Conservation (phyloP, 2,888 invertebrate genomes). For the Athalia cordata region DNA sequence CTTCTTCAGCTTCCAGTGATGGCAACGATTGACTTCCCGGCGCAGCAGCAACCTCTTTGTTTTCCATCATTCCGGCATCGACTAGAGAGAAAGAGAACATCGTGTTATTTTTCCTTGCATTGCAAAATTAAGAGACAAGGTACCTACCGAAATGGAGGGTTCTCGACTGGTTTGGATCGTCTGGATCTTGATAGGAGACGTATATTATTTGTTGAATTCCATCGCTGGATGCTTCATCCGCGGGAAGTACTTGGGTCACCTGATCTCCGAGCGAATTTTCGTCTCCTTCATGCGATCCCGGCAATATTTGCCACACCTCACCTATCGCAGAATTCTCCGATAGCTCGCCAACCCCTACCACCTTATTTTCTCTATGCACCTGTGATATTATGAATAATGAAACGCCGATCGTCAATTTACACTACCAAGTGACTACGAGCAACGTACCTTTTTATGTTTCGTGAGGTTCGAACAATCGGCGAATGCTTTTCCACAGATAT, state of each 20-base stretch:
- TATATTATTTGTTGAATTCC: slow-evolving; percentile 74
- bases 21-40: slow-evolving; percentile 59
- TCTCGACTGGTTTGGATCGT: slow-evolving; percentile 70
- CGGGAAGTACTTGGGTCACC: slow-evolving; percentile 64
- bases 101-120: not conserved
- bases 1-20: slow-evolving; percentile 58
- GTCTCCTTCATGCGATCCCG: slow-evolving; percentile 60
- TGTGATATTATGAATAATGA: slow-evolving; percentile 46
- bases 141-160: slow-evolving; percentile 69
- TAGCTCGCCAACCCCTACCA: slow-evolving; percentile 55
- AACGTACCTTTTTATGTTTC: slow-evolving; percentile 79
- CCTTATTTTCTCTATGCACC: slow-evolving; percentile 69
- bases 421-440: not conserved
- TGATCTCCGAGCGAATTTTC: slow-evolving; percentile 61
- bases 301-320: slow-evolving; percentile 69
- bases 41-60: slow-evolving; percentile 56
- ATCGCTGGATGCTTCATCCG: slow-evolving; percentile 66
- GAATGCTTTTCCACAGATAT: slow-evolving; percentile 83
- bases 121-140: slow-evolving; percentile 7
- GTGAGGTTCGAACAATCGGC: slow-evolving; percentile 86
- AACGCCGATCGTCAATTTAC: not conserved
- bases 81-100: slow-evolving; percentile 54
- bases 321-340: slow-evolving; percentile 57
- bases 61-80: slow-evolving; percentile 62
- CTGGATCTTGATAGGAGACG: slow-evolving; percentile 74